Evolutionary conservation across 92 coral and sea anemone species (phyloP), one percentile per base, ranked within the genome.

Genomic region (Zoanthus solanderi): DNA sequence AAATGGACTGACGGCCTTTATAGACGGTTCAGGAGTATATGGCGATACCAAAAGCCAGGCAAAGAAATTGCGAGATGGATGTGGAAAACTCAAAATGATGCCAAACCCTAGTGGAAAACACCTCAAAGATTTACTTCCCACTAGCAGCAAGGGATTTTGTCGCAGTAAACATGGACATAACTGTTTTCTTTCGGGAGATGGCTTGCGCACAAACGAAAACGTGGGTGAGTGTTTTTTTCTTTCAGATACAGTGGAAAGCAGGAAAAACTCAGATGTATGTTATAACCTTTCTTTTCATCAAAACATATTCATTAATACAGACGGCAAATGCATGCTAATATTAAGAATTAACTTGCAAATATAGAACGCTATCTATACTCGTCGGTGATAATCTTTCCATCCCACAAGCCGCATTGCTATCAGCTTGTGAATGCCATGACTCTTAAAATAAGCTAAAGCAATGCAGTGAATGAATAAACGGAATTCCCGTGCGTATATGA

Each of bases 21-120:
- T 94, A 16, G 96, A 94, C 76, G 93, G 72, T 14, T 94, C 96
- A 5, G 87, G 78, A 29, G 90, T 92, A 3, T 92, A 92, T 37
- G 91, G 95, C 8, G 87, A 82, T 18, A 72, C 72, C 44, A 50
- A 53, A 66, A 81, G 57, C 7, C 67, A 63, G 29, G 46, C 90
- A 18, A n/a, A 69, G 2, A 69, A 14, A 47, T 73, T 89, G 17
- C 73, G 90, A n/a, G 92, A 53, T 6, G 79, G 53, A 16, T 69
- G 53, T 58, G 91, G 91, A 9, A 68, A 72, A 29, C 9, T 88
- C 34, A 88, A 82, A 75, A 77, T 79, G 83, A 4, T 13, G 6
- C 31, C 82, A 2, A 75, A 88, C 54, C 91, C 91, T 7, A 10
- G 29, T 73, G 77, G 91, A 0, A 28, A 75, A 6, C 2, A 76